Evolutionary conservation across 1,140 invertebrate genomes (phyloP), one percentile per base, ranked within the genome.

Genomic region (Dinoponera quadriceps): DNA sequence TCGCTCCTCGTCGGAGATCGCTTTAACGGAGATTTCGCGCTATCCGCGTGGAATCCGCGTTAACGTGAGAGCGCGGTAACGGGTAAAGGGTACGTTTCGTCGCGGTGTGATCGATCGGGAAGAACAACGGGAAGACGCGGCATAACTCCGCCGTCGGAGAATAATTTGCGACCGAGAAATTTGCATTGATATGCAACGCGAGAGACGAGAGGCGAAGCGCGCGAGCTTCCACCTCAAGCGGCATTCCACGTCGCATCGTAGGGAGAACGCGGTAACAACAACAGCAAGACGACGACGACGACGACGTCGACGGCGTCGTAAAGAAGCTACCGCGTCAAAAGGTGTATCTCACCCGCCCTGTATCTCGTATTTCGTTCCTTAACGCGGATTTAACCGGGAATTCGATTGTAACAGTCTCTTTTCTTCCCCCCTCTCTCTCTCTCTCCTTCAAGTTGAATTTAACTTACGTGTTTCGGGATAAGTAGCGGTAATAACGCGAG

Each of bases 91-190:
- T 25, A 78, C 62, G 63, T 38, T 48, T 71, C 29, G 25, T 55
- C 51, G 49, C 22, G 27, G n/a, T n/a, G n/a, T n/a, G 54, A 80
- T 71, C 75, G 49, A 78, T 75, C n/a, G 38, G n/a, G 44, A 65
- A 51, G 44, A 63, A 63, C 38, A 16, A 14, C 59, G 59, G 44
- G 16, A 33, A 68, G 49, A 78, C 49, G 48, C 29, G 49, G 44
- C 38, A 65, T 77, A 65, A 65, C n/a, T 77, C 22, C 11, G 29
- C 49, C n/a, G 51, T 54, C 72, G 27, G 73, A 29, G 25, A 80
- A 71, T 80, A 80, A 80, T 71, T 80, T 44, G 65, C 51, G 75
- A 33, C 54, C 25, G 75, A 20, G 75, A 25, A 80, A 71, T 59
- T 69, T 59, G 63, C 75, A 69, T 80, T 57, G 65, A 69, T 69